Conservation (phyloP, 2,888 invertebrate species). For the Dryobota labecula region DNA sequence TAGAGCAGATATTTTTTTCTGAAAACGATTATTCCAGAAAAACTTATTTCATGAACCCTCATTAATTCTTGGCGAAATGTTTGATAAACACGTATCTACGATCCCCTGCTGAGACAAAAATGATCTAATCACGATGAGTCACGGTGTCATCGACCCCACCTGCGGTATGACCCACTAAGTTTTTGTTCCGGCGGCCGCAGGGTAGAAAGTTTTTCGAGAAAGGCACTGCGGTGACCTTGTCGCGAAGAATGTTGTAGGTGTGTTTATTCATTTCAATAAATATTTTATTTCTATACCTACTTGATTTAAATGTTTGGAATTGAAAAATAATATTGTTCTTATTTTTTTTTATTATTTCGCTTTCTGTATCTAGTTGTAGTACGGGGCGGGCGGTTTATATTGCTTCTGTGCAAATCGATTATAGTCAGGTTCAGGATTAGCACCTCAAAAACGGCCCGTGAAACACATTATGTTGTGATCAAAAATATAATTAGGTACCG, state of each 20-base stretch:
- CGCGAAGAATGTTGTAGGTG: conserved; percentile 52
- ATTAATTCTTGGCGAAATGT: not conserved
- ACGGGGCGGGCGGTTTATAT: not conserved
- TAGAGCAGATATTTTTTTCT: too few species aligned
- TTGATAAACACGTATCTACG: conserved; percentile 24
- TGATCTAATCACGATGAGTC: conserved; percentile 61
- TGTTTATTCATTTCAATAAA: conserved; percentile 32
- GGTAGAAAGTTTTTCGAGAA: conserved; percentile 68
- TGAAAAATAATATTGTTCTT: not conserved
- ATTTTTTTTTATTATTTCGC: not conserved
- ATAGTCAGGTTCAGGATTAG: too few species aligned
- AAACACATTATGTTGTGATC: too few species aligned
- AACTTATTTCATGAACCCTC: not conserved
- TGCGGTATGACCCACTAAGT: conserved; percentile 59
- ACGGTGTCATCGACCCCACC: conserved; percentile 58
- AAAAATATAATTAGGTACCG: too few species aligned
- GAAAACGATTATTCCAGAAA: not conserved
- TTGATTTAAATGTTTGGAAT: conserved; percentile 2
- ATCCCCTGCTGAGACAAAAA: conserved; percentile 30
- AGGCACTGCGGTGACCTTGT: conserved; percentile 61
- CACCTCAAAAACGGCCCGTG: too few species aligned
- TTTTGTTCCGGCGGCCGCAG: conserved; percentile 54
- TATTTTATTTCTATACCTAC: conserved; percentile 29
- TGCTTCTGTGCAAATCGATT: not conserved
- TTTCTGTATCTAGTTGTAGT: not conserved